phyloP scores from a whole-genome alignment of 2,113 vertebrate species.

The Carollia perspicillata region DNA sequence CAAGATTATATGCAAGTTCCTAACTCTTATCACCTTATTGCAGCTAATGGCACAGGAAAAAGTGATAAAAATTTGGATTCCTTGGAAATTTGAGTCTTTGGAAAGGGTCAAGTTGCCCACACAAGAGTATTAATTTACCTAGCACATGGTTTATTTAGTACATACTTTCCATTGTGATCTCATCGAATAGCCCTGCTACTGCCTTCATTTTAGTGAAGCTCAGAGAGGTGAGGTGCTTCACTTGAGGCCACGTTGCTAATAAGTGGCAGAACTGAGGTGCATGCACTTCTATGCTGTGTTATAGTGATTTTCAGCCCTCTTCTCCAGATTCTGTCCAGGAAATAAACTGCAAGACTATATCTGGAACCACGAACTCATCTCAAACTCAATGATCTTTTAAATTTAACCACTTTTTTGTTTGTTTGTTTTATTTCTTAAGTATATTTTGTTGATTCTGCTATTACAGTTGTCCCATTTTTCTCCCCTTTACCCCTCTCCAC shows the following conservation, averaged over 20 bases:
- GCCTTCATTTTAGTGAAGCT: not conserved
- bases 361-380: not conserved
- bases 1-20: not conserved
- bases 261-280: not conserved
- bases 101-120: not conserved
- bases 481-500: too few species aligned
- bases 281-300: accelerated
- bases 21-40: not conserved
- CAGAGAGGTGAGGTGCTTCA: not conserved
- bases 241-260: not conserved
- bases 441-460: too few species aligned
- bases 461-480: too few species aligned
- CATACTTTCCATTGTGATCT: not conserved
- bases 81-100: not conserved
- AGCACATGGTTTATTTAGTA: not conserved
- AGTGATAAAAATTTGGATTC: not conserved
- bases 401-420: not conserved
- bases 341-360: not conserved
- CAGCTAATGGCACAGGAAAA: not conserved
- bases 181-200: not conserved
- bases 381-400: not conserved
- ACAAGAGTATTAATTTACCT: not conserved
- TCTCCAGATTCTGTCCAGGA: not conserved
- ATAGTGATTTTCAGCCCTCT: not conserved
- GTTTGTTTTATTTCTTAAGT: too few species aligned